A percentile compares a stretch with the other conserved stretches of the same genome.
Evolutionary conservation across 2,797 vertebrate genomes (phyloP).

Genomic region (Chloroceryle inda): DNA sequence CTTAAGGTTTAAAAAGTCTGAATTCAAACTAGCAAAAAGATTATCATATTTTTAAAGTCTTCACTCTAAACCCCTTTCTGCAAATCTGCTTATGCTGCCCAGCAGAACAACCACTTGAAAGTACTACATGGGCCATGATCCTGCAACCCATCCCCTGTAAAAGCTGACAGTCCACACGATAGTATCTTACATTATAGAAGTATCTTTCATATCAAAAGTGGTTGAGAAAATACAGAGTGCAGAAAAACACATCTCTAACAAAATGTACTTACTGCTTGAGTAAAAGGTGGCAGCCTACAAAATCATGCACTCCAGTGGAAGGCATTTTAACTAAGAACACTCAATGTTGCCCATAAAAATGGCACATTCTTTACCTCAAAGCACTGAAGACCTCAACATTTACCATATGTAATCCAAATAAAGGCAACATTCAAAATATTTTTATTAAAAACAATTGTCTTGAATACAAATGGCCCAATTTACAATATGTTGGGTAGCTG

Average conservation of each 20-base stretch:
- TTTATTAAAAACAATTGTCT: constrained; percentile 55
- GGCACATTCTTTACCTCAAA: constrained; percentile 31
- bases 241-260: neutral
- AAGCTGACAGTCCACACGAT: neutral
- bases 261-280: neutral
- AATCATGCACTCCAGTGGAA: neutral
- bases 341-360: neutral
- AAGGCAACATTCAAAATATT: constrained; percentile 15
- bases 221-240: neutral
- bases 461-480: neutral
- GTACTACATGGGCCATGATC: neutral
- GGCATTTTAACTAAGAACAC: neutral
- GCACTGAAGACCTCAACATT: neutral
- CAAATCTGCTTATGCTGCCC: neutral
- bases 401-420: neutral
- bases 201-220: neutral
- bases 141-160: neutral
- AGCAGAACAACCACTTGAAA: neutral
- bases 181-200: neutral
- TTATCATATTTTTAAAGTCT: neutral
- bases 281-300: neutral
- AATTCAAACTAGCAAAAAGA: neutral
- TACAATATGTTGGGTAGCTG: constrained; percentile 31
- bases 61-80: neutral
- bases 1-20: neutral